Conservation (phyloP, 2,797 vertebrate species). For the Margarornis squamiger region DNA sequence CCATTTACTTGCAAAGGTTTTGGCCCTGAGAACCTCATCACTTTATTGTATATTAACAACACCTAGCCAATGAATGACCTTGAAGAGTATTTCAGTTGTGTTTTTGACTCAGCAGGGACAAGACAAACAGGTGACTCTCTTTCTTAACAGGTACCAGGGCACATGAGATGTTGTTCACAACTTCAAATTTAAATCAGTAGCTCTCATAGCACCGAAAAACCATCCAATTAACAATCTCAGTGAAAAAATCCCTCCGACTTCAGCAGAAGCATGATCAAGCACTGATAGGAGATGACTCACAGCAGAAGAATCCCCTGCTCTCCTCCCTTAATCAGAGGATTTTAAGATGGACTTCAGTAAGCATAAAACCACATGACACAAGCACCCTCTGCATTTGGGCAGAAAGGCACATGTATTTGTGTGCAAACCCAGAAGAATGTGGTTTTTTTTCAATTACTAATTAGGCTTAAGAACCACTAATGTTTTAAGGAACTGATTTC, state of each 20-base stretch:
- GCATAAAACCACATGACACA: neutral
- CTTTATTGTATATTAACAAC: neutral
- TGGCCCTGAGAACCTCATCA: neutral
- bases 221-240: neutral
- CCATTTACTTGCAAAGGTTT: neutral
- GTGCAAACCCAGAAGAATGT: neutral
- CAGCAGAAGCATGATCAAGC: neutral
- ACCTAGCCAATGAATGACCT: neutral
- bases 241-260: neutral
- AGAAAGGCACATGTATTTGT: neutral
- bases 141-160: neutral
- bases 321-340: slow-evolving; percentile 24
- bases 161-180: neutral
- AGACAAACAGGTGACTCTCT: neutral
- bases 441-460: neutral
- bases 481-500: neutral
- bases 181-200: neutral
- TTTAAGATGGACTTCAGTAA: neutral
- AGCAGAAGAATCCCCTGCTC: slow-evolving; percentile 29
- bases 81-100: neutral
- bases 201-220: neutral
- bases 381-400: neutral
- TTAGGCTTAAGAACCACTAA: neutral
- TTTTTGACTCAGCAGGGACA: neutral
- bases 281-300: neutral